These are phyloP conservation scores for Sceloporus undulatus DNA, from an alignment of 2,113 vertebrate genomes.

Conservation along the genomic window DNA sequence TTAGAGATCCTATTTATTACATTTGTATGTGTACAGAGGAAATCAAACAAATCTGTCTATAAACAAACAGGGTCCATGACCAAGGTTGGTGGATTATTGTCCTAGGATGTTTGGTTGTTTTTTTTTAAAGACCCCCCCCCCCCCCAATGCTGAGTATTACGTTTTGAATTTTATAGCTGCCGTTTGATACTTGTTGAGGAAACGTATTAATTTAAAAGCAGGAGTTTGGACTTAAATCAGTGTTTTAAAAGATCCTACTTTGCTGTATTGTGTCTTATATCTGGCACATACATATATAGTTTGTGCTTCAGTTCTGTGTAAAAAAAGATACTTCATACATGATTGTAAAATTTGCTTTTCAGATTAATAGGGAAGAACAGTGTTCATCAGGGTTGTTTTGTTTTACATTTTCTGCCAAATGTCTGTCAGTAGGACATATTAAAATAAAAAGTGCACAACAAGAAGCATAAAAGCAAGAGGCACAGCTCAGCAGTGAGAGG, in stretches of 20 bases:
- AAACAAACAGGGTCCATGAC: background rate
- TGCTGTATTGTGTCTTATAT: background rate
- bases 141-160: background rate
- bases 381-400: slow-evolving; percentile 29
- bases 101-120: background rate
- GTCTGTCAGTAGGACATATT: slow-evolving; percentile 54
- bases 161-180: background rate
- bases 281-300: background rate
- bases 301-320: background rate
- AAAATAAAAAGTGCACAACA: slow-evolving; percentile 66
- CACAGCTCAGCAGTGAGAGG: slow-evolving; percentile 76
- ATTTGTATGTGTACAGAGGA: background rate
- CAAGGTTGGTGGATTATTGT: background rate
- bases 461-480: slow-evolving; percentile 77
- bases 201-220: slow-evolving; percentile 23
- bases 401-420: slow-evolving; percentile 44
- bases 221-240: slow-evolving; percentile 2
- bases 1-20: background rate
- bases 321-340: background rate
- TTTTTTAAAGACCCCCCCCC: background rate
- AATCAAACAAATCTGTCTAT: background rate
- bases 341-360: background rate
- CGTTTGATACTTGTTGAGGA: background rate
- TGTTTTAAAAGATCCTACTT: background rate
- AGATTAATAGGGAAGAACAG: background rate